Percentiles rank a stretch among this genome's conserved stretches.
Conservation (phyloP, 2,113 vertebrate genomes). For the Misgurnus anguillicaudatus region DNA sequence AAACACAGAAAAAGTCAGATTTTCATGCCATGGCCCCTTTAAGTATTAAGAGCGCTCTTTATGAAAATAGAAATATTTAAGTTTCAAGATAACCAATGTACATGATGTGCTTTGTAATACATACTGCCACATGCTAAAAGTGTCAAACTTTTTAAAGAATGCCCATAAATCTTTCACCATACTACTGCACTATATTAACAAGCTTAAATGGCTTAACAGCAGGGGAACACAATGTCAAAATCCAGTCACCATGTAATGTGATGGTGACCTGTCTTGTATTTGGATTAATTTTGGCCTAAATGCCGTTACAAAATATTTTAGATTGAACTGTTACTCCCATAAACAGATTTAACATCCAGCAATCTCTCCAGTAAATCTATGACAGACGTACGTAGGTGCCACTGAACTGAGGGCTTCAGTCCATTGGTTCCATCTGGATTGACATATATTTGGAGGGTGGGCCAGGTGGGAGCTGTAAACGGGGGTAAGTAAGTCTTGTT, state of each 20-base stretch:
- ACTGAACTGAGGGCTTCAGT: no score
- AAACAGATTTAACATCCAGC: constrained; percentile 59
- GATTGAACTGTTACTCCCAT: constrained; percentile 62
- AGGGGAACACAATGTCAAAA: constrained; percentile 57
- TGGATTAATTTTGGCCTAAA: constrained; percentile 59
- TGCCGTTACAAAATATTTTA: constrained; percentile 52
- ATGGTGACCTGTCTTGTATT: constrained; percentile 24
- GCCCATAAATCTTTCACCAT: constrained; percentile 11
- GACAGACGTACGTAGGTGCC: no score
- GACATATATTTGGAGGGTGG: no score
- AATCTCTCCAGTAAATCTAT: no score
- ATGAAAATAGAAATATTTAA: not conserved
- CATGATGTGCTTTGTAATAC: not conserved
- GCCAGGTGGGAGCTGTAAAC: no score
- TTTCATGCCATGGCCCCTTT: no score
- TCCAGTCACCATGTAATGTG: constrained; percentile 36
- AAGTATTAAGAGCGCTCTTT: no score
- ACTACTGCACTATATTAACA: constrained; percentile 54
- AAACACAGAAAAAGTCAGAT: no score
- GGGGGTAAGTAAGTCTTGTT: no score
- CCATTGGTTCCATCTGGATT: no score
- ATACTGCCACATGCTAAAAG: not conserved
- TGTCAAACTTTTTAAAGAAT: not conserved
- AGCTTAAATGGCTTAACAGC: constrained; percentile 58
- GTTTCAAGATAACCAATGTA: not conserved